Base-by-base conservation (phyloP, 2,797 vertebrate species). In the Pseudochirops corinnae region DNA sequence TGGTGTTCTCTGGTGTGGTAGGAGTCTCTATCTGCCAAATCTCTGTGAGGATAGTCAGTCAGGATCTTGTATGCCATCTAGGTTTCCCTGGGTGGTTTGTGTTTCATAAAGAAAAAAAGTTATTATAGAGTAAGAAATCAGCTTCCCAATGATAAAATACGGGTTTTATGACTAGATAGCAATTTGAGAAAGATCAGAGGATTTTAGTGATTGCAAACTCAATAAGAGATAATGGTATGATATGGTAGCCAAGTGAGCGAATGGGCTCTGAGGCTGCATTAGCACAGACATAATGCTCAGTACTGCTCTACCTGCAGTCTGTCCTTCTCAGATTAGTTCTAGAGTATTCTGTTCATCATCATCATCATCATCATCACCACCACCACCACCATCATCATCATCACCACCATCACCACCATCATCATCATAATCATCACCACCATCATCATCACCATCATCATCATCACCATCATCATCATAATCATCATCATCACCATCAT, bases 321-420 rank as follows among this genome's bases (percentile, higher is more conserved):
- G n/a, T 46, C n/a, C n/a, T 82, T 24, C 18, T 46, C 67, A 82
- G 39, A 46, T 21, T 82, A 82, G 7, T 82, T 82, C 18, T 3
- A 10, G 67, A 82, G 67, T 82, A 82, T 16, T 31, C 18, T 50
- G 24, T 4, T 26, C 39, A 26, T 46, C 39, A 5, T 4, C 33
- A 9, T 2, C n/a, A 24, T 9, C n/a, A 24, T 0, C n/a, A 24
- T 3, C n/a, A 39, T 0, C 14, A 7, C 3, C 57, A 29, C 9
- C 26, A 58, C 28, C 57, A 29, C 0, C 57, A 28, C 11, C 57
- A 58, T 29, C 56, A 24, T 26, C 56, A 57, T 1, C 57, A 29
- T 2, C 57, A 29, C 0, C 28, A 9, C 9, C 57, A 58, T 9
- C 57, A 24, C 9, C 57, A 58, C 5, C 56, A 56, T 56, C 56